A percentile compares a stretch with the other conserved stretches of the same genome.
Evolutionary conservation across 2,888 invertebrate genomes (phyloP).

Genomic region (Exocentrus adspersus): DNA sequence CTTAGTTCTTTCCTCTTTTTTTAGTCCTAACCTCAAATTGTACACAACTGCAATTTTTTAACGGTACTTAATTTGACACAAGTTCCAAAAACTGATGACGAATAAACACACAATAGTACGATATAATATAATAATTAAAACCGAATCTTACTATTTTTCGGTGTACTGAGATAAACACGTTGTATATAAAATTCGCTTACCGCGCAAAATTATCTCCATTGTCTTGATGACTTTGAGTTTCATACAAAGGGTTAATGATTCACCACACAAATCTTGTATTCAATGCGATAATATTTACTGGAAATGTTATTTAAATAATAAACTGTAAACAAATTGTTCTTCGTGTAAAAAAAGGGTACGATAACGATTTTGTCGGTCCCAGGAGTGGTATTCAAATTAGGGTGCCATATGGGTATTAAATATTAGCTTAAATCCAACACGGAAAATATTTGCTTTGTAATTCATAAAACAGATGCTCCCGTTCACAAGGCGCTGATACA

Average conservation of each 20-base stretch:
- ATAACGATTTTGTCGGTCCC: background rate
- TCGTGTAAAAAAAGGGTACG: background rate
- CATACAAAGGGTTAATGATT: background rate
- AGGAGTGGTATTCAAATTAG: background rate
- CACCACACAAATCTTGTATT: background rate
- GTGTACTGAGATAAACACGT: too few species aligned
- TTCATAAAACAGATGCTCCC: background rate
- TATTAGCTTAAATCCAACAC: background rate
- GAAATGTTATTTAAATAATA: background rate
- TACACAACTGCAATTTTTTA: too few species aligned
- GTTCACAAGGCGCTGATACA: background rate
- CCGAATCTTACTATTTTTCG: too few species aligned
- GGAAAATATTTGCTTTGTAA: constrained; percentile 4
- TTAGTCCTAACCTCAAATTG: too few species aligned
- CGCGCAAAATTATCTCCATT: background rate
- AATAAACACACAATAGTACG: too few species aligned
- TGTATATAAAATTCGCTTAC: background rate
- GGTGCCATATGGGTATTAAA: constrained; percentile 1
- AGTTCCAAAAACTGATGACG: too few species aligned
- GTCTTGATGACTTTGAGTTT: background rate
- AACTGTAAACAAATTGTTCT: too few species aligned
- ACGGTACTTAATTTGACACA: too few species aligned
- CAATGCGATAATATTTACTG: background rate
- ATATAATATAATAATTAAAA: too few species aligned
- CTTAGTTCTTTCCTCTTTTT: too few species aligned